Conservation (phyloP, 1,140 invertebrate genomes). For the Mactra quadrangularis region DNA sequence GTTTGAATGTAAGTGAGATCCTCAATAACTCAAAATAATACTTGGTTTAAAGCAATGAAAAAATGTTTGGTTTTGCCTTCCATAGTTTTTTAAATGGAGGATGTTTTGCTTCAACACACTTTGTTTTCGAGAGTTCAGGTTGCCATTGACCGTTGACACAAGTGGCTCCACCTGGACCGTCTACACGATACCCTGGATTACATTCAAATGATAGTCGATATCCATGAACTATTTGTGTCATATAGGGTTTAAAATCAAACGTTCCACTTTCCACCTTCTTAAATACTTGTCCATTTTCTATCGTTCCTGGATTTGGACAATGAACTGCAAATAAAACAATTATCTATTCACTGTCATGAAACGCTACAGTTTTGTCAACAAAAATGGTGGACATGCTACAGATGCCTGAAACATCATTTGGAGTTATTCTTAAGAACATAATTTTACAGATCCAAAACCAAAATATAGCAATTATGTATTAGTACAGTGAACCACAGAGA, state of each 20-base stretch:
- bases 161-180: constrained; percentile 95
- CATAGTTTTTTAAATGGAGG: constrained; percentile 50
- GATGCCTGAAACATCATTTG: background rate
- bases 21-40: too few relatives aligned
- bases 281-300: constrained; percentile 71
- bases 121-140: constrained; percentile 82
- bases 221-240: constrained; percentile 74
- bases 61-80: constrained; percentile 35
- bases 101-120: constrained; percentile 50
- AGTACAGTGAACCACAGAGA: too few relatives aligned
- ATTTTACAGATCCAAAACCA: background rate
- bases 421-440: background rate
- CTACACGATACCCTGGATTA: constrained; percentile 93
- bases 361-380: background rate
- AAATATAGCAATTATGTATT: background rate
- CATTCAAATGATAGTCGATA: constrained; percentile 94
- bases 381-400: background rate
- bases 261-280: constrained; percentile 66
- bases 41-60: background rate
- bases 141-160: constrained; percentile 95
- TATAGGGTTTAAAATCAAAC: constrained; percentile 73
- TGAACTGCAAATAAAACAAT: constrained; percentile 63
- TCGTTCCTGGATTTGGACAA: constrained; percentile 72
- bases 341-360: background rate
- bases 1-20: too few relatives aligned